Conservation (phyloP, 2,888 invertebrate genomes). For the Aromia moschata region DNA sequence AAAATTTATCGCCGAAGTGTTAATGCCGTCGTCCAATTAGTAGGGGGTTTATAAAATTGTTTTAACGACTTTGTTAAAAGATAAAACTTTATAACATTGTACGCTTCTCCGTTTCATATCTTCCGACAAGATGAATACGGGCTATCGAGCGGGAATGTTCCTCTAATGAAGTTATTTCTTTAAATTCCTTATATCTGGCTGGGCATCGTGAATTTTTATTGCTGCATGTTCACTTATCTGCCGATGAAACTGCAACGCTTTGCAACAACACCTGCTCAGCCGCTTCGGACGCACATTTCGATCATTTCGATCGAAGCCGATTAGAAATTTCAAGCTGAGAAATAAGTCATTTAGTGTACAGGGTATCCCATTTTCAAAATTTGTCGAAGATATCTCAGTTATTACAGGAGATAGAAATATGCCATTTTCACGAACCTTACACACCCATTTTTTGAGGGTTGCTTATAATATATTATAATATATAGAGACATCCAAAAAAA, state of each 20-base stretch:
- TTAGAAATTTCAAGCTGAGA: not conserved
- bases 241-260: not conserved
- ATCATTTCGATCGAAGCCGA: not conserved
- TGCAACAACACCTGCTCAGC: not conserved
- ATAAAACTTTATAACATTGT: conserved; percentile 21
- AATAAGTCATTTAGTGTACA: not conserved
- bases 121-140: conserved; percentile 15
- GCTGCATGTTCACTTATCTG: not conserved
- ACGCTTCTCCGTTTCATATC: conserved; percentile 22
- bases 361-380: not conserved
- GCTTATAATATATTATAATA: too few relatives aligned
- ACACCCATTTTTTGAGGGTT: too few relatives aligned
- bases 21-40: conserved; percentile 29
- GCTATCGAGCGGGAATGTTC: not conserved
- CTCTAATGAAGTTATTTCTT: conserved; percentile 4
- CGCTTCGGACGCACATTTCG: not conserved
- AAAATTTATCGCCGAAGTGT: conserved; percentile 30
- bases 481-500: too few relatives aligned
- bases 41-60: conserved; percentile 27
- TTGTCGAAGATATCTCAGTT: conserved; percentile 11
- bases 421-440: too few relatives aligned
- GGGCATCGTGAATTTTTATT: not conserved
- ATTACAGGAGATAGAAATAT: conserved; percentile 16
- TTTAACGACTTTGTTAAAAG: conserved; percentile 29
- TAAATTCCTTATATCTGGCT: not conserved